Percentiles rank a stretch among this genome's conserved stretches.
Evolutionary conservation across 2,888 invertebrate species (phyloP).

Genomic region (Carpatolechia fugitivella): DNA sequence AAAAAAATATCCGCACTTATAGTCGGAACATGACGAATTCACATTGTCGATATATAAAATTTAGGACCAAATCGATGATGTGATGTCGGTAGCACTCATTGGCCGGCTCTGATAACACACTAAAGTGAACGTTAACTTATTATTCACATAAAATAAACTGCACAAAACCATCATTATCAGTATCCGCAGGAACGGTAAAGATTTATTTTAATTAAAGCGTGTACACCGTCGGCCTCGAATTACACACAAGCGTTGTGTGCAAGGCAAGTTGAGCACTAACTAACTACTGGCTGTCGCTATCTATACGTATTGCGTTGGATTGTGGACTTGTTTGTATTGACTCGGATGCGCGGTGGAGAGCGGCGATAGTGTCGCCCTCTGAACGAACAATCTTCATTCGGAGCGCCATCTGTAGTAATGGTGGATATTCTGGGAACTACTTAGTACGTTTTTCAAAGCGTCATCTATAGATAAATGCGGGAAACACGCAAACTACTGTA

Average conservation of each 20-base stretch:
- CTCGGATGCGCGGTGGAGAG: slow-evolving; percentile 55
- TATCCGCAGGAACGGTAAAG: slow-evolving; percentile 52
- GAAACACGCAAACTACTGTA: background rate
- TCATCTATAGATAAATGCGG: slow-evolving; percentile 18
- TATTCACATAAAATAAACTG: slow-evolving; percentile 36
- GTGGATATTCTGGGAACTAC: background rate
- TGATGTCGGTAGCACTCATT: slow-evolving; percentile 40
- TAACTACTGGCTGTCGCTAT: slow-evolving; percentile 60
- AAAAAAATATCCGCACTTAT: slow-evolving; percentile 47
- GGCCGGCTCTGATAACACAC: slow-evolving; percentile 45
- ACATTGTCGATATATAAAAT: slow-evolving; percentile 43
- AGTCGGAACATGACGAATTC: slow-evolving; percentile 40
- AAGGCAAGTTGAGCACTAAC: slow-evolving; percentile 51
- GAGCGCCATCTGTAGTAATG: background rate
- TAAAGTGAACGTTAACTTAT: slow-evolving; percentile 38
- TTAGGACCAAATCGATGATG: slow-evolving; percentile 48
- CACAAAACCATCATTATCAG: slow-evolving; percentile 54
- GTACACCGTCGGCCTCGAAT: slow-evolving; percentile 62
- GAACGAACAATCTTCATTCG: slow-evolving; percentile 5
- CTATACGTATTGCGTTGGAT: slow-evolving; percentile 52
- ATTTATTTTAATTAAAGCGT: slow-evolving; percentile 49
- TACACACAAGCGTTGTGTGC: slow-evolving; percentile 65
- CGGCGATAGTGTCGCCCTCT: slow-evolving; percentile 40
- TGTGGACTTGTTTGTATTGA: slow-evolving; percentile 72
- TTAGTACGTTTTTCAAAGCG: background rate